phyloP scores from a whole-genome alignment of 2,797 vertebrate species.

The Acrocephalus scirpaceus region DNA sequence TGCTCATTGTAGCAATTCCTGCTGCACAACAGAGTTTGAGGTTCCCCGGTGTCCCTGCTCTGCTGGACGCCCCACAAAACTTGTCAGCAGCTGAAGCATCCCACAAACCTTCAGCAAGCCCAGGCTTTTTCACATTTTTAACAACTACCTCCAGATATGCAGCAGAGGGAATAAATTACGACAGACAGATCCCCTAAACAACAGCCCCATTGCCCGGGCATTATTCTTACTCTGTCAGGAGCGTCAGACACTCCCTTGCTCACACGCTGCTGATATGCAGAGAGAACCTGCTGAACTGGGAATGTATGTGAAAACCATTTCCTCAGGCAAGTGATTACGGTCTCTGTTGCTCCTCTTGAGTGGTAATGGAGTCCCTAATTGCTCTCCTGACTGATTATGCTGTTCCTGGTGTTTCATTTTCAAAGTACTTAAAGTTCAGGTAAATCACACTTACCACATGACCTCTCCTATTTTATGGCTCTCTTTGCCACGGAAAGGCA shows the following conservation, averaged over 20 bases:
- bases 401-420: conserved; percentile 69
- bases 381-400: conserved; percentile 63
- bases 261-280: not conserved
- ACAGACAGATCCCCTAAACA: not conserved
- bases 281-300: not conserved
- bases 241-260: not conserved
- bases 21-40: not conserved
- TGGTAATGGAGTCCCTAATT: conserved; percentile 67
- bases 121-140: not conserved
- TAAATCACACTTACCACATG: conserved; percentile 60
- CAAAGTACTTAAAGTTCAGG: conserved; percentile 56
- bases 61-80: not conserved
- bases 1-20: not conserved
- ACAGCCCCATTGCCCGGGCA: not conserved
- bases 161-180: not conserved
- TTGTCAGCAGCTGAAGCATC: not conserved
- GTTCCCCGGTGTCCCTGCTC: fast-evolving
- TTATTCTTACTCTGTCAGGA: conserved; percentile 12
- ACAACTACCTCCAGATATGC: not conserved
- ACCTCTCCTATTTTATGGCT: conserved; percentile 47
- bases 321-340: conserved; percentile 59
- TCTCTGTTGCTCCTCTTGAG: conserved; percentile 54
- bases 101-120: not conserved
- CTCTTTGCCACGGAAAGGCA: not conserved
- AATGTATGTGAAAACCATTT: conserved; percentile 39